phyloP scores from a whole-genome alignment of 2,888 invertebrate genomes.

The Trachelus troglodyta region DNA sequence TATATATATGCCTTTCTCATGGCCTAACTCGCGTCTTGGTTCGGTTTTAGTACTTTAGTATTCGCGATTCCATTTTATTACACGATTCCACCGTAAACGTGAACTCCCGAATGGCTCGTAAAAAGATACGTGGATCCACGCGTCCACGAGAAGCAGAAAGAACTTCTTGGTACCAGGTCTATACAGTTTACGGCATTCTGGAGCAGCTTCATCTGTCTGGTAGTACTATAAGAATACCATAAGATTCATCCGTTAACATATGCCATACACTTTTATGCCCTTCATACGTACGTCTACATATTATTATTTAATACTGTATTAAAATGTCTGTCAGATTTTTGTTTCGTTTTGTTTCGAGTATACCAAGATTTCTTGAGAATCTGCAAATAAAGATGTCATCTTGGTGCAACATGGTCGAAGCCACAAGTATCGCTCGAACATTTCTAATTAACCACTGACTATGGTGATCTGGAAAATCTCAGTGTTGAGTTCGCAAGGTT shows the following conservation, averaged over 20 bases:
- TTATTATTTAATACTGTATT: neutral
- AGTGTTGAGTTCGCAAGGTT: neutral
- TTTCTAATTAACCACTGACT: slow-evolving; percentile 39
- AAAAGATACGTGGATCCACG: slow-evolving; percentile 30
- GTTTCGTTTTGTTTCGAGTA: neutral
- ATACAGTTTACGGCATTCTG: neutral
- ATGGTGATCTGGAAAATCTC: slow-evolving; percentile 43
- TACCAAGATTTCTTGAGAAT: neutral
- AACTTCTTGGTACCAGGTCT: neutral
- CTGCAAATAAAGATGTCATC: slow-evolving; percentile 12
- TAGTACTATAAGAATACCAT: neutral
- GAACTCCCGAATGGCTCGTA: slow-evolving; percentile 32
- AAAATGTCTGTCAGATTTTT: neutral
- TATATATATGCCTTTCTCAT: neutral
- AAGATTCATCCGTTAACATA: neutral
- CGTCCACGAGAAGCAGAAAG: neutral
- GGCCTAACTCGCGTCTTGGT: neutral
- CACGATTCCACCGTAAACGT: slow-evolving; percentile 40
- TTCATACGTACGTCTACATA: neutral
- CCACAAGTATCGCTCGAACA: slow-evolving; percentile 31
- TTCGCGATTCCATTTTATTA: slow-evolving; percentile 45
- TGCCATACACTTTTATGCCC: neutral
- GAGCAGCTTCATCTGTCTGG: slow-evolving; percentile 17
- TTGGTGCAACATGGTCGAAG: slow-evolving; percentile 21
- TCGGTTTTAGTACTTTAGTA: slow-evolving; percentile 21